phyloP scores from a whole-genome alignment of 1,140 invertebrate species.

The Bradysia coprophila region DNA sequence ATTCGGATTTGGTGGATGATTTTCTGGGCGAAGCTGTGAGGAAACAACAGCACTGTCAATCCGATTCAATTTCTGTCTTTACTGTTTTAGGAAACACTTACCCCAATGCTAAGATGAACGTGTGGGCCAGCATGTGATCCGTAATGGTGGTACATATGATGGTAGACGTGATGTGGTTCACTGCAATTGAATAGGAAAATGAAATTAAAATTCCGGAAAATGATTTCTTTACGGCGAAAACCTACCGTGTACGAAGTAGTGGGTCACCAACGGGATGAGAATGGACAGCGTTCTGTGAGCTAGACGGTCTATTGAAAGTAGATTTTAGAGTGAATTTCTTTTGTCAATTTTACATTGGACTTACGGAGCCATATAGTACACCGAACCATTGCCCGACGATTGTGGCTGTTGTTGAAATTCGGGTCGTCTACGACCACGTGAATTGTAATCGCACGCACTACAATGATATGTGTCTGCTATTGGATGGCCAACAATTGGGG shows the following conservation, averaged over 20 bases:
- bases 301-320: not conserved
- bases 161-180: constrained; percentile 33
- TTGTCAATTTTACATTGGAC: constrained; percentile 3
- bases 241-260: constrained; percentile 5
- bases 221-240: constrained; percentile 1
- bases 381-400: no score
- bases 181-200: not conserved
- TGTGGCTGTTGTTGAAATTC: no score
- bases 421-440: no score
- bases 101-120: constrained; percentile 36
- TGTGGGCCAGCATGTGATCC: constrained; percentile 20
- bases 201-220: not conserved
- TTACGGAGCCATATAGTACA: no score
- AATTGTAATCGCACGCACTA: no score
- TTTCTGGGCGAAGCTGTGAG: not conserved
- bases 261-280: constrained; percentile 6
- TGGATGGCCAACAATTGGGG: no score
- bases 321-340: constrained; percentile 8
- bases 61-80: no score
- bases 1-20: not conserved
- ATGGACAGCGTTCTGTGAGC: constrained; percentile 12
- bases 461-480: no score
- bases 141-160: constrained; percentile 46
- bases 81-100: no score
- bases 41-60: not conserved